These are phyloP conservation scores for Campoplex nolae DNA, from an alignment of 2,888 invertebrate species.

Conservation along the genomic window DNA sequence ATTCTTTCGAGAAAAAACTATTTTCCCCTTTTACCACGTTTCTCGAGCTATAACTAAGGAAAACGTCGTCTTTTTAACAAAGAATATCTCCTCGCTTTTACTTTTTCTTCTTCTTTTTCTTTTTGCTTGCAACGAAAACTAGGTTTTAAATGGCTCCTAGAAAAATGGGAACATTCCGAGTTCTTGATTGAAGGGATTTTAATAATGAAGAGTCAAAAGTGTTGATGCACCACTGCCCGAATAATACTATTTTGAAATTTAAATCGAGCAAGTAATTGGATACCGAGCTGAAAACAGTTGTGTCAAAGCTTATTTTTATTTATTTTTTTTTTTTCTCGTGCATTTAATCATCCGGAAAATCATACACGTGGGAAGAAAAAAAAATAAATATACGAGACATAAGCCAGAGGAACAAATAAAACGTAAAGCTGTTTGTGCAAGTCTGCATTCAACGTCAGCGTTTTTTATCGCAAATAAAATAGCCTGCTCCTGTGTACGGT, in stretches of 20 bases:
- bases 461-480: conserved; percentile 71
- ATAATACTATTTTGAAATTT: neutral
- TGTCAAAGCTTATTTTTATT: neutral
- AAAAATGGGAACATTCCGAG: neutral
- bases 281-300: neutral
- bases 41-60: conserved; percentile 32
- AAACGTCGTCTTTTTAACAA: conserved; percentile 16
- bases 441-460: conserved; percentile 75
- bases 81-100: neutral
- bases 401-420: neutral
- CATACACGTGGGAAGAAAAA: neutral
- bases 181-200: neutral
- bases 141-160: neutral
- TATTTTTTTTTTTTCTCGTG: neutral
- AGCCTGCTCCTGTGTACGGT: conserved; percentile 67
- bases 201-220: neutral
- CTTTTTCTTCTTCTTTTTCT: neutral
- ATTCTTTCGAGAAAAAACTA: conserved; percentile 28
- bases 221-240: neutral
- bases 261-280: neutral
- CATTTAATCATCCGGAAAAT: too few species aligned
- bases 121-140: conserved; percentile 6
- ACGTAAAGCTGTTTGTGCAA: conserved; percentile 32
- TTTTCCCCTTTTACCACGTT: conserved; percentile 28
- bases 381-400: neutral